Conservation (phyloP, 2,888 invertebrate genomes). For the Drosophila kokeensis region DNA sequence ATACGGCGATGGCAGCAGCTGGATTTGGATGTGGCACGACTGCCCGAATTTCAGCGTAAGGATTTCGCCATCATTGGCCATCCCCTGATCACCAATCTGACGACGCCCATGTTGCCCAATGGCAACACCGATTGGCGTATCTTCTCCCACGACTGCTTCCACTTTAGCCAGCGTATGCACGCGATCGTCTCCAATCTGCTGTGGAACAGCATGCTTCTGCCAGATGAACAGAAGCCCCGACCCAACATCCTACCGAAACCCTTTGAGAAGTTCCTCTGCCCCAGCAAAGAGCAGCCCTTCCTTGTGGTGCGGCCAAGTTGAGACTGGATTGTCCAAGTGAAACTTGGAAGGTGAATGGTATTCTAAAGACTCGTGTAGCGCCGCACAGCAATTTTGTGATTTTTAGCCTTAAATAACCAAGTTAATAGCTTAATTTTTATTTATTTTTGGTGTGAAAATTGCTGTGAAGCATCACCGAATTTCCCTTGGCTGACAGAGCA, state of each 20-base stretch:
- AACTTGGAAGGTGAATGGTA: neutral
- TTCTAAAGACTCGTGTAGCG: neutral
- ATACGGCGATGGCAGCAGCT: slow-evolving; percentile 85
- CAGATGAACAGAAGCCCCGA: slow-evolving; percentile 83
- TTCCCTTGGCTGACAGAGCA: neutral
- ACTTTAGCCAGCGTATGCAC: slow-evolving; percentile 87
- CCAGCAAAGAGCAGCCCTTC: slow-evolving; percentile 79
- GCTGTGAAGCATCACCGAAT: neutral
- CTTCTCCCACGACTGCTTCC: slow-evolving; percentile 88
- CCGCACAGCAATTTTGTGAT: neutral
- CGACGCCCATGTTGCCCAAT: slow-evolving; percentile 81
- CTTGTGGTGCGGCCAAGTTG: slow-evolving; percentile 74
- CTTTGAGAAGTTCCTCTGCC: slow-evolving; percentile 76
- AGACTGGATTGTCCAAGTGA: slow-evolving; percentile 1
- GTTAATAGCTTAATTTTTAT: neutral
- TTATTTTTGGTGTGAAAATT: neutral
- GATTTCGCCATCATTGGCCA: slow-evolving; percentile 87
- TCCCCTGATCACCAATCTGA: slow-evolving; percentile 80
- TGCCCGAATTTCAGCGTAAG: slow-evolving; percentile 81
- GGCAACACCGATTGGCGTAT: slow-evolving; percentile 86
- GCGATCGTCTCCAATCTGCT: slow-evolving; percentile 86
- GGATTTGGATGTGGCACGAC: slow-evolving; percentile 85
- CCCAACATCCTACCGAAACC: slow-evolving; percentile 30
- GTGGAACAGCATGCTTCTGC: slow-evolving; percentile 87
- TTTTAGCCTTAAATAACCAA: neutral